These are phyloP conservation scores for Rhynchomys soricoides DNA, from an alignment of 2,113 vertebrate genomes.

Conservation along the genomic window DNA sequence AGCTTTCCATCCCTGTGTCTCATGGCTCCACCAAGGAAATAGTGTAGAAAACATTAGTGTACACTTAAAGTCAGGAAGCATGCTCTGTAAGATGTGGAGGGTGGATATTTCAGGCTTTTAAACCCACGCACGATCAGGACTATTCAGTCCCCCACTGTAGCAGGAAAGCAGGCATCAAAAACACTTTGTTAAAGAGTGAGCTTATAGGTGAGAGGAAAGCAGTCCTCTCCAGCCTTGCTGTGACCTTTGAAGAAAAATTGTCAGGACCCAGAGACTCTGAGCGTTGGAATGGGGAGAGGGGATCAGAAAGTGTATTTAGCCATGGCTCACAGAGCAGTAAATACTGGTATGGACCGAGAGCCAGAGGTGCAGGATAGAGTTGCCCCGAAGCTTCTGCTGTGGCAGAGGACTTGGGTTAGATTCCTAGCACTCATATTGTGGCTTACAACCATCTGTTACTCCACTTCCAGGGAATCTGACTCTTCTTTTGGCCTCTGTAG, in stretches of 20 bases:
- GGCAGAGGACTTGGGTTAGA: neutral
- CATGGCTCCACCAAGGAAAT: neutral
- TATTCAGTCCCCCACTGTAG: neutral
- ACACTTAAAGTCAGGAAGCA: neutral
- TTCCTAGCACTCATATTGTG: neutral
- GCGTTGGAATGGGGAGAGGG: neutral
- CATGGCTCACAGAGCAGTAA: neutral
- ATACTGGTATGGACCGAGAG: accelerated
- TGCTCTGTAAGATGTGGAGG: neutral
- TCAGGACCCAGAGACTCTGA: neutral
- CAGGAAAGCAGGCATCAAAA: neutral
- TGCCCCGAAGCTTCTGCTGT: neutral
- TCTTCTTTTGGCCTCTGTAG: neutral
- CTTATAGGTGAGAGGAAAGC: neutral
- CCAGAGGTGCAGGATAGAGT: neutral
- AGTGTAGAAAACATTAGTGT: neutral
- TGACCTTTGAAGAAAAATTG: too few relatives aligned
- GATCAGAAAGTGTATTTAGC: neutral
- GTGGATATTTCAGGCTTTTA: neutral
- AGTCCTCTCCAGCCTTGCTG: neutral
- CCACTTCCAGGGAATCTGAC: neutral
- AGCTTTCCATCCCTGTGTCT: neutral
- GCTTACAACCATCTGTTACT: neutral
- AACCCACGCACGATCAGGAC: neutral
- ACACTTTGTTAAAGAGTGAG: neutral